Conservation (phyloP, 2,888 invertebrate species). For the Hydriomena furcata region DNA sequence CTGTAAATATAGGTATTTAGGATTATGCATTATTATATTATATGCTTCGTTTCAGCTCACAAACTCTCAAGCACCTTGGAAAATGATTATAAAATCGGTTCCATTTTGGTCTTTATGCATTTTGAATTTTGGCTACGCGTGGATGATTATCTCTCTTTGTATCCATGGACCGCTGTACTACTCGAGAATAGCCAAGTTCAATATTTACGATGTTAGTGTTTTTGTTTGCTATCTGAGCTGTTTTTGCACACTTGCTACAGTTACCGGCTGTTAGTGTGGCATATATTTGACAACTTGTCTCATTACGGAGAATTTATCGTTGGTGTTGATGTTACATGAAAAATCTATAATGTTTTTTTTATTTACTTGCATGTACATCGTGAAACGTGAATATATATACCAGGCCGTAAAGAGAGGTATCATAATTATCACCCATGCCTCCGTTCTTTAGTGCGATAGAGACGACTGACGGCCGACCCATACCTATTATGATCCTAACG, state of each 20-base stretch:
- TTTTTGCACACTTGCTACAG: conserved; percentile 3
- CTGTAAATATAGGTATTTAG: no score
- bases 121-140: conserved; percentile 74
- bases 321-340: no score
- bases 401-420: neutral
- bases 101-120: conserved; percentile 72
- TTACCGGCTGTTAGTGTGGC: neutral
- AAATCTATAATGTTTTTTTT: no score
- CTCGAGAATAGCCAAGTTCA: conserved; percentile 55
- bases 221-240: neutral
- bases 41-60: conserved; percentile 53
- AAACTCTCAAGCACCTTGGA: conserved; percentile 70
- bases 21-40: no score
- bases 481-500: no score
- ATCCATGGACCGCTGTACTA: conserved; percentile 71
- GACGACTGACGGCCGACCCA: no score
- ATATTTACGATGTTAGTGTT: conserved; percentile 63
- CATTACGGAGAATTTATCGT: no score
- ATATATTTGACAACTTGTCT: neutral
- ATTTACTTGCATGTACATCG: no score
- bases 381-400: no score
- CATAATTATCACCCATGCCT: neutral
- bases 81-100: conserved; percentile 60
- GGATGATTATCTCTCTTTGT: conserved; percentile 72
- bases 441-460: no score